Conservation (phyloP, 2,113 vertebrate genomes). For the Rhea pennata region DNA sequence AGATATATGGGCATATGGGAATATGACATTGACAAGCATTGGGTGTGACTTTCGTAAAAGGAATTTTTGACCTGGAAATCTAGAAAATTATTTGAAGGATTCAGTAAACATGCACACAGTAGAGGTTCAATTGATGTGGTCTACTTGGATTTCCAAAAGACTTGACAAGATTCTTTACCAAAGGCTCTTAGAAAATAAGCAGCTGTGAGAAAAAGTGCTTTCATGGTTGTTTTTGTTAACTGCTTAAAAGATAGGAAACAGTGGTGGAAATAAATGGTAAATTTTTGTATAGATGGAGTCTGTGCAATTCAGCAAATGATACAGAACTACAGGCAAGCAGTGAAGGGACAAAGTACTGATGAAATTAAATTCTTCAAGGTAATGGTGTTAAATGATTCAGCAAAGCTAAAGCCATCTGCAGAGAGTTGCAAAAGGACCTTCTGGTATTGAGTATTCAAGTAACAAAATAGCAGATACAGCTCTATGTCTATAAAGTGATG, state of each 20-base stretch:
- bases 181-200: neutral
- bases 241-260: neutral
- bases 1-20: neutral
- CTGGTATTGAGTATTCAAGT: neutral
- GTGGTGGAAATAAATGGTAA: neutral
- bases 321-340: neutral
- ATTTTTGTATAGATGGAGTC: neutral
- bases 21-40: neutral
- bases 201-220: neutral
- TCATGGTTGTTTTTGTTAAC: neutral
- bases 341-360: neutral
- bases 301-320: neutral
- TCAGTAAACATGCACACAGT: neutral
- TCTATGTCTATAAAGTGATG: neutral
- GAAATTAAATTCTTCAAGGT: neutral
- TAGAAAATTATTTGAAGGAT: neutral
- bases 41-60: neutral
- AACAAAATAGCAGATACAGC: neutral
- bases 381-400: neutral
- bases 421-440: neutral
- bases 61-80: neutral
- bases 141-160: neutral
- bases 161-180: neutral
- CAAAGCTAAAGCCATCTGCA: neutral
- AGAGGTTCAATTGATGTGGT: rapidly evolving